Conservation (phyloP, 2,888 invertebrate species). For the Brachypalpus laphriformis region DNA sequence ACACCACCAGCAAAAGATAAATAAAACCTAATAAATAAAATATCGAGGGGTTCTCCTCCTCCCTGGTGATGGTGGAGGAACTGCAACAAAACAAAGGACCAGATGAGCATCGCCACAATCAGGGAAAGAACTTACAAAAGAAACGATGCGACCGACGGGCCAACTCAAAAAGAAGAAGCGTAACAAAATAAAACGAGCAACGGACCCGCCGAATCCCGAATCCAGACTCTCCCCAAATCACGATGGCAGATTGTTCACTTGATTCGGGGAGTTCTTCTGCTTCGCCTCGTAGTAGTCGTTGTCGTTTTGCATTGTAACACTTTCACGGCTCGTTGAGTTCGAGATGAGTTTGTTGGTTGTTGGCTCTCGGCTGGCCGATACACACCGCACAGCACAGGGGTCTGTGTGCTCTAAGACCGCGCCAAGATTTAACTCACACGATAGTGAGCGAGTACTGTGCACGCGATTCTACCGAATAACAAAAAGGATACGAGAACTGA, state of each 20-base stretch:
- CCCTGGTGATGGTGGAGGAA: not conserved
- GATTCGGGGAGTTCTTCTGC: conserved; percentile 62
- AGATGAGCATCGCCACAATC: conserved; percentile 65
- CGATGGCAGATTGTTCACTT: conserved; percentile 74
- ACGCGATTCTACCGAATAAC: conserved; percentile 69
- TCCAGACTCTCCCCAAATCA: conserved; percentile 64
- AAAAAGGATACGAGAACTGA: conserved; percentile 53
- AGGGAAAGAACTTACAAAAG: conserved; percentile 1
- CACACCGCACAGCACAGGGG: conserved; percentile 42
- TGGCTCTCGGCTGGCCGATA: conserved; percentile 55
- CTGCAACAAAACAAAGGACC: conserved; percentile 59
- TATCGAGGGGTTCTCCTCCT: conserved; percentile 52
- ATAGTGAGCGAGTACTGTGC: conserved; percentile 59
- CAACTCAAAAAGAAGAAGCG: conserved; percentile 34
- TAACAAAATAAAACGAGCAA: conserved; percentile 55
- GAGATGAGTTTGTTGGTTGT: conserved; percentile 66
- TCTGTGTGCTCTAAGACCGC: conserved; percentile 57
- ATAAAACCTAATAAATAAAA: conserved; percentile 73
- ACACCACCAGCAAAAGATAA: conserved; percentile 61
- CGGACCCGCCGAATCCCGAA: conserved; percentile 24
- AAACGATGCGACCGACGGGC: conserved; percentile 30
- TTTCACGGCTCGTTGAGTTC: conserved; percentile 82
- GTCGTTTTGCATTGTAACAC: conserved; percentile 81
- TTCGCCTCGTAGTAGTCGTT: not conserved
- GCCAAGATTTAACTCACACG: conserved; percentile 63